These are phyloP conservation scores for Diplolepis rosae DNA, from an alignment of 2,888 invertebrate genomes.

Conservation along the genomic window DNA sequence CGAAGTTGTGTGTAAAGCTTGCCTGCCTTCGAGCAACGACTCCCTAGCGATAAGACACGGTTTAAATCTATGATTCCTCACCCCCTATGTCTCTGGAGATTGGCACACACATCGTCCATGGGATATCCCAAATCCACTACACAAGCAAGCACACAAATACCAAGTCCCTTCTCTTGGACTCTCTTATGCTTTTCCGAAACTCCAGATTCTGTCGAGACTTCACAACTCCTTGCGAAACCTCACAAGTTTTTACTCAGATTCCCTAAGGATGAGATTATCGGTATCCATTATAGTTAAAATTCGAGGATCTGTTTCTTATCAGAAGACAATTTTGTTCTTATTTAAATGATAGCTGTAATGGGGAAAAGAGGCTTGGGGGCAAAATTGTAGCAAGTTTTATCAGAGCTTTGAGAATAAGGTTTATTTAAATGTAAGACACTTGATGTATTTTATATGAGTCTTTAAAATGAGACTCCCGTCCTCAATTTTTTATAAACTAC, in stretches of 20 bases:
- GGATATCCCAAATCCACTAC: background rate
- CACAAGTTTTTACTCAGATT: background rate
- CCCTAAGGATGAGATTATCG: slow-evolving; percentile 12
- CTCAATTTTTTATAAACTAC: no score
- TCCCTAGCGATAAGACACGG: slow-evolving; percentile 67
- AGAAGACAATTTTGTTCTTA: slow-evolving; percentile 2
- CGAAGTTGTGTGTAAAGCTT: background rate
- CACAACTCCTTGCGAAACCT: slow-evolving; percentile 4
- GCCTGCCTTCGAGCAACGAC: slow-evolving; percentile 56
- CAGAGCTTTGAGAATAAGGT: background rate
- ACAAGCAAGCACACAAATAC: background rate
- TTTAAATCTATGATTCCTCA: slow-evolving; percentile 62
- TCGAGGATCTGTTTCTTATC: slow-evolving; percentile 12
- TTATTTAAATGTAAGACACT: background rate
- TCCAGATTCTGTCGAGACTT: slow-evolving; percentile 10
- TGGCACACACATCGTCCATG: slow-evolving; percentile 21
- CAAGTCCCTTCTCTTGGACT: background rate
- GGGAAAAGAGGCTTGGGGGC: background rate
- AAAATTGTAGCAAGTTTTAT: background rate
- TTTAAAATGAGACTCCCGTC: no score
- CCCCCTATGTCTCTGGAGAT: slow-evolving; percentile 16
- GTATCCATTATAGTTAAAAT: slow-evolving; percentile 5
- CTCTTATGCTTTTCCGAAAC: background rate
- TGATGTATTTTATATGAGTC: no score
- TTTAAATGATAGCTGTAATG: slow-evolving; percentile 3